Conservation (phyloP, 2,113 vertebrate species). For the Calypte anna region DNA sequence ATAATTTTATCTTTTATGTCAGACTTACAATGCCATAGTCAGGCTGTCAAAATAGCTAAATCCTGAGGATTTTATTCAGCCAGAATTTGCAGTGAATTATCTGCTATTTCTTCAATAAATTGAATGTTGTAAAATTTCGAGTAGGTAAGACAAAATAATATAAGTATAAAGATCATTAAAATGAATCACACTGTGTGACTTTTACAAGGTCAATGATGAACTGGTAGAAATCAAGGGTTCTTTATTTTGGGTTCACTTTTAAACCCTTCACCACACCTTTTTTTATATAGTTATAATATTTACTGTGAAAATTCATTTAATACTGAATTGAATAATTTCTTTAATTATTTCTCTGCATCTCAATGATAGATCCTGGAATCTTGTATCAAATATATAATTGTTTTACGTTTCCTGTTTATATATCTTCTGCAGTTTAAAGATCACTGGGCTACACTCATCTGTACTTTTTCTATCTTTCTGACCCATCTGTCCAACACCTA, state of each 20-base stretch:
- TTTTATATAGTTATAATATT: not conserved
- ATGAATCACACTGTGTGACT: not conserved
- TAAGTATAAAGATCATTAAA: not conserved
- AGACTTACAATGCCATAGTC: not conserved
- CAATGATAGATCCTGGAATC: not conserved
- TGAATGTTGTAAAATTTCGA: not conserved
- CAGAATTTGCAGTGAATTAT: not conserved
- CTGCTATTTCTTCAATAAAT: not conserved
- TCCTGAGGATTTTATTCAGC: not conserved
- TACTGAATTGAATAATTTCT: not conserved
- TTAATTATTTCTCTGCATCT: not conserved
- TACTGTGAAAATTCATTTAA: not conserved
- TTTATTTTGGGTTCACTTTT: not conserved
- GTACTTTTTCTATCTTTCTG: not conserved
- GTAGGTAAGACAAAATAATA: not conserved
- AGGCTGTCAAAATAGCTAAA: not conserved
- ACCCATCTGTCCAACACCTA: too few species aligned
- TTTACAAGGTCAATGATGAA: not conserved
- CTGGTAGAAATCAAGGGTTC: not conserved
- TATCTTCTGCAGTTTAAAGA: not conserved
- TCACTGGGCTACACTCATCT: not conserved
- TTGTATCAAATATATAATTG: not conserved
- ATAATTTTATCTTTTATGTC: slow-evolving; percentile 27
- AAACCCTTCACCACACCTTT: not conserved
- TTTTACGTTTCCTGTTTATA: not conserved